Evolutionary conservation across 2,888 invertebrate genomes (phyloP), one percentile per base, ranked within the genome.

Genomic region (Xanthostigma xanthostigma): DNA sequence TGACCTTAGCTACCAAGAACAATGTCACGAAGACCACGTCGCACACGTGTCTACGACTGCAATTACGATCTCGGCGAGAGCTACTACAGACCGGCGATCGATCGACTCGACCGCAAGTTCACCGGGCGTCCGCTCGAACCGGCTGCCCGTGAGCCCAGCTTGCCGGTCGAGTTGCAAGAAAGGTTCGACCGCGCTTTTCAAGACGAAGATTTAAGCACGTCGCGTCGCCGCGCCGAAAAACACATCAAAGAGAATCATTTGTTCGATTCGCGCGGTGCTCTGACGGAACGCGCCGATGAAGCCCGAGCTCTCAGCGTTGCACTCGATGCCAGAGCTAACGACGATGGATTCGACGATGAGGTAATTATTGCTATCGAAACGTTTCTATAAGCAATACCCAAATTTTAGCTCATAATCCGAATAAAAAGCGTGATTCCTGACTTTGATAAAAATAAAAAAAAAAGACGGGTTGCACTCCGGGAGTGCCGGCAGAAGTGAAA

Each of bases 11-110:
- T 48, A 44, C 44, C 42, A 13, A 42, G 35, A 41, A 60, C 58
- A 50, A 68, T 67, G 68, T 64, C 67, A 50, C 65, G 64, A 59
- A 71, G 84, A 64, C 82, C 84, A 54, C 76, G 87, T 59, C 78
- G 83, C 62, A 88, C 88, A 34, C 82, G 82, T 65, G 81, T 89
- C 60, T 89, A 90, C 64, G 85, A 88, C 62, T 84, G 84, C 65
- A 89, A 88, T 67, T 88, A 86, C 70, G 80, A 84, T 68, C 82
- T 84, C 62, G 87, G 87, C 49, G 84, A 88, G 67, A 84, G 82
- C 59, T 85, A 86, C 64, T 89, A 89, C 72, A 80, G 79, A 57
- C 78, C 84, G 10, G 80, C 85, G 54, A 68, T 87, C 43, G 84
- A 86, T 63, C 75, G 81, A 50, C 67, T 87, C 55, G 85, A 87